phyloP scores from a whole-genome alignment of 2,113 vertebrate species.

The Aramus guarauna region DNA sequence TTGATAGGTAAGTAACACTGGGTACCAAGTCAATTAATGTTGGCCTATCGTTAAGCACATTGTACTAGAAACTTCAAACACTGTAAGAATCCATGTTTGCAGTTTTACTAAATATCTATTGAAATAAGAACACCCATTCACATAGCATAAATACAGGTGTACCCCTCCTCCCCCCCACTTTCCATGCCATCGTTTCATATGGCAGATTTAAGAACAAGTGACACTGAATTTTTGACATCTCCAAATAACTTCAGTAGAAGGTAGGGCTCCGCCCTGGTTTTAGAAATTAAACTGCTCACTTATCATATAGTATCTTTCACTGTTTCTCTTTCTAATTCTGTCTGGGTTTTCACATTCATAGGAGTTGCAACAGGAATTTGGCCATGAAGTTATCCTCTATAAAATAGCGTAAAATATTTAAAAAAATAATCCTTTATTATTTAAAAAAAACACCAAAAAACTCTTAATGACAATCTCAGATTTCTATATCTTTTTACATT shows the following conservation, averaged over 20 bases:
- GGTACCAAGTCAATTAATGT: not conserved
- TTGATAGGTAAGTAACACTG: not conserved
- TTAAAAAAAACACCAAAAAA: not conserved
- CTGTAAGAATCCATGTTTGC: not conserved
- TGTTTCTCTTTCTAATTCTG: not conserved
- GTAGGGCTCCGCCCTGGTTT: not conserved
- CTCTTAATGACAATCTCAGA: not conserved
- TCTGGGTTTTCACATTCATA: not conserved
- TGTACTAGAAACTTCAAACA: not conserved
- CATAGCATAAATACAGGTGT: not conserved
- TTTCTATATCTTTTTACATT: not conserved
- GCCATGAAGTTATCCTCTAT: not conserved
- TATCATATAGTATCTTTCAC: not conserved
- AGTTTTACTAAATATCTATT: not conserved
- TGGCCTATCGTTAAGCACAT: not conserved
- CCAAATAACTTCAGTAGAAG: not conserved
- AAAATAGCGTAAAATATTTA: not conserved
- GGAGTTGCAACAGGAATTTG: not conserved
- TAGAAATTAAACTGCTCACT: not conserved
- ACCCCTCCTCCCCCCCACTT: fast-evolving
- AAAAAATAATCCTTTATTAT: not conserved
- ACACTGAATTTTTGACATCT: not conserved
- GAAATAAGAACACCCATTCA: not conserved
- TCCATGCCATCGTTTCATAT: not conserved
- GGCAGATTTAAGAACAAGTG: not conserved